phyloP scores from a whole-genome alignment of 2,888 invertebrate species.

The Callimorpha dominula region DNA sequence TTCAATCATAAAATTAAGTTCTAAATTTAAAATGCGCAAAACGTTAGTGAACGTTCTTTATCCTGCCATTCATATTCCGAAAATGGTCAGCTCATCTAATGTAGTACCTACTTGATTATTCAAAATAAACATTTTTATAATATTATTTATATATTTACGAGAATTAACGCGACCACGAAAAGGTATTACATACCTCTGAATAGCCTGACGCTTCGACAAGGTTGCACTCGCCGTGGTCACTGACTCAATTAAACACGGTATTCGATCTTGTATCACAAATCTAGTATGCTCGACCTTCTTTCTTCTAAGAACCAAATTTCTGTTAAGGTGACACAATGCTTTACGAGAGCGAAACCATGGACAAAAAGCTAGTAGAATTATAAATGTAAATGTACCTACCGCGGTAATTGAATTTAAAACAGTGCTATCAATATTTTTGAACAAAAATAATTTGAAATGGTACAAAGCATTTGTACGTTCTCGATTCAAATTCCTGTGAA shows the following conservation, averaged over 20 bases:
- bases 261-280: no score
- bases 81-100: no score
- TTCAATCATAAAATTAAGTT: constrained; percentile 32
- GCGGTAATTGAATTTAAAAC: constrained; percentile 44
- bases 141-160: no score
- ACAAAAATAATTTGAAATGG: constrained; percentile 44
- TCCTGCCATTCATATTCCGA: no score
- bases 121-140: no score
- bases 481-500: constrained; percentile 47
- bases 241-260: no score
- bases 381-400: constrained; percentile 30
- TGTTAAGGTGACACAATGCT: background rate
- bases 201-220: no score
- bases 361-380: constrained; percentile 12
- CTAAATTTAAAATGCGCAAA: constrained; percentile 29
- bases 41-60: no score
- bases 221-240: no score
- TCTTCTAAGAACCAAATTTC: background rate
- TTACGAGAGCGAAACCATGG: background rate
- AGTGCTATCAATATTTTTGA: constrained; percentile 49
- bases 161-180: no score
- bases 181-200: no score
- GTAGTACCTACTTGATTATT: no score
- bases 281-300: background rate
- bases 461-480: constrained; percentile 47